Percentiles rank a stretch among this genome's conserved stretches.
Evolutionary conservation across 2,888 invertebrate genomes (phyloP).

Genomic region (Pandemis heparana): DNA sequence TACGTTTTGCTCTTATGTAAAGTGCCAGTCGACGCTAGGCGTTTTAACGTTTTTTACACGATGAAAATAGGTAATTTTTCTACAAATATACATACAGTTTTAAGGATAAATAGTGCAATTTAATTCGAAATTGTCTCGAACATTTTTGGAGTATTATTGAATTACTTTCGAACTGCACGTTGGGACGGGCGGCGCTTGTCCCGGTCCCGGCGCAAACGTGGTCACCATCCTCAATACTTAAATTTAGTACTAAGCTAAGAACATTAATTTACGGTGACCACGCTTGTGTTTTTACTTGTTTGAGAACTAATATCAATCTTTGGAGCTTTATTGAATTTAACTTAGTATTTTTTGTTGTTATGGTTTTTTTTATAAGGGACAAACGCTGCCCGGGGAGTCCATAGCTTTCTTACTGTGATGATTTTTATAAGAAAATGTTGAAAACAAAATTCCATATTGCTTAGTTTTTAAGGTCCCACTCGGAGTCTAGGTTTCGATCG

Average conservation of each 20-base stretch:
- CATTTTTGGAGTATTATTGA: slow-evolving; percentile 43
- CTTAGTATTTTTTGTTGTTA: slow-evolving; percentile 43
- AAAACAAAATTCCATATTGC: slow-evolving; percentile 58
- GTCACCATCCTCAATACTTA: background rate
- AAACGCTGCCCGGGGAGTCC: slow-evolving; percentile 44
- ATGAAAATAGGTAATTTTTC: slow-evolving; percentile 42
- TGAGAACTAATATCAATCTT: slow-evolving; percentile 46
- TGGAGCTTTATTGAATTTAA: slow-evolving; percentile 54
- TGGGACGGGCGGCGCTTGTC: slow-evolving; percentile 46
- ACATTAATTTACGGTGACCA: background rate
- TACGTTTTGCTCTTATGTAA: background rate
- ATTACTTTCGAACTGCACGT: slow-evolving; percentile 41
- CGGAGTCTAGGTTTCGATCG: background rate
- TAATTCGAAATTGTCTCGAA: slow-evolving; percentile 42
- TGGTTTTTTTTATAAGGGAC: slow-evolving; percentile 42
- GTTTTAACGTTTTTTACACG: slow-evolving; percentile 44
- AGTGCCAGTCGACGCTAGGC: slow-evolving; percentile 14
- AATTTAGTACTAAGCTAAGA: background rate
- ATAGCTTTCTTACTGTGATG: slow-evolving; percentile 63
- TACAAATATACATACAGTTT: slow-evolving; percentile 45
- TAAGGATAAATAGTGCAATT: slow-evolving; percentile 49
- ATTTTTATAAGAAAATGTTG: slow-evolving; percentile 55
- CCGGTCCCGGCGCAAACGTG: slow-evolving; percentile 1
- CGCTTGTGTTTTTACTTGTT: slow-evolving; percentile 16
- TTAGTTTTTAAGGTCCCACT: slow-evolving; percentile 31